A percentile compares a stretch with the other conserved stretches of the same genome.
Evolutionary conservation across 2,113 vertebrate species (phyloP).

Genomic region (Talpa occidentalis): DNA sequence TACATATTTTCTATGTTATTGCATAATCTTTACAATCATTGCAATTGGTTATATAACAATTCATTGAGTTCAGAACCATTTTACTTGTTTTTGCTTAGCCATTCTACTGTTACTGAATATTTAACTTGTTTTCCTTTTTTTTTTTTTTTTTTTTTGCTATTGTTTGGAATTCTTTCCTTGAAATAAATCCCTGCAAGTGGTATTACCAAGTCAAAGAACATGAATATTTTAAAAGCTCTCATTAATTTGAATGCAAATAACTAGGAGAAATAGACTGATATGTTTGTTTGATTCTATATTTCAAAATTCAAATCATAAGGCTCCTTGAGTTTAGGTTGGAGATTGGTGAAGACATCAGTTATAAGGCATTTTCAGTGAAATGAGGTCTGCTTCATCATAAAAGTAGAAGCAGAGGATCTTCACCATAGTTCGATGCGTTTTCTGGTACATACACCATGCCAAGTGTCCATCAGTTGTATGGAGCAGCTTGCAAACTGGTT

Average conservation of each 20-base stretch:
- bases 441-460: neutral
- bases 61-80: constrained; percentile 21
- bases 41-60: constrained; percentile 18
- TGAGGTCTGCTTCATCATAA: neutral
- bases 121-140: constrained; percentile 61
- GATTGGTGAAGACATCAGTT: neutral
- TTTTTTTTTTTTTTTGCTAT: constrained; percentile 56
- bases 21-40: constrained; percentile 42
- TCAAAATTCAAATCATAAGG: constrained; percentile 51
- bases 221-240: constrained; percentile 70
- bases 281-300: constrained; percentile 61
- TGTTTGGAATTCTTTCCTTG: constrained; percentile 70
- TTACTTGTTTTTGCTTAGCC: neutral
- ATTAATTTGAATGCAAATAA: constrained; percentile 68
- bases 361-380: constrained; percentile 35
- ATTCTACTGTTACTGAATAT: constrained; percentile 38
- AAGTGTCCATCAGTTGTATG: constrained; percentile 39
- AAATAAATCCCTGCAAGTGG: constrained; percentile 48
- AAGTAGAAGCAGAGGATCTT: neutral
- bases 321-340: neutral
- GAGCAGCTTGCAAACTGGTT: constrained; percentile 36
- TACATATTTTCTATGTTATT: constrained; percentile 39
- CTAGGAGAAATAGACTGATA: constrained; percentile 58
- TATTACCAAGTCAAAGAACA: constrained; percentile 60
- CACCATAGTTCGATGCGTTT: neutral